These are phyloP conservation scores for Chelidonichthys spinosus DNA, from an alignment of 2,797 vertebrate species.

Conservation along the genomic window DNA sequence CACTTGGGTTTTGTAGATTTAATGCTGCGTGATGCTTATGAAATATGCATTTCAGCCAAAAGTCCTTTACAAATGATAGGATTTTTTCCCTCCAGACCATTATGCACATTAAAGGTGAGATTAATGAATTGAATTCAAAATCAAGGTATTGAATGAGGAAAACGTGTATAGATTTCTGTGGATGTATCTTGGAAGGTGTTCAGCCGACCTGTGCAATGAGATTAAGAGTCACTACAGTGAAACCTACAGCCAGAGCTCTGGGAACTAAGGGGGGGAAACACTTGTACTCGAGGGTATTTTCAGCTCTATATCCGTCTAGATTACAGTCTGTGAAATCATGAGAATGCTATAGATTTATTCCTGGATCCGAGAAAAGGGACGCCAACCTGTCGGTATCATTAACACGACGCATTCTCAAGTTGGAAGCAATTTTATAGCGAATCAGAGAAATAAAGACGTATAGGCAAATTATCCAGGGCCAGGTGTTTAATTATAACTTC, in stretches of 20 bases:
- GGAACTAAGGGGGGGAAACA: slow-evolving; percentile 2
- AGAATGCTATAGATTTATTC: slow-evolving; percentile 14
- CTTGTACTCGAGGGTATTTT: background rate
- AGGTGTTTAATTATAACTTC: slow-evolving; percentile 59
- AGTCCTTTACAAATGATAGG: background rate
- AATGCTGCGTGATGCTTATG: slow-evolving; percentile 10
- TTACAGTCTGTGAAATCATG: background rate
- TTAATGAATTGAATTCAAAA: background rate
- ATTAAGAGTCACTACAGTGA: slow-evolving; percentile 45
- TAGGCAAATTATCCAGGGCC: slow-evolving; percentile 24
- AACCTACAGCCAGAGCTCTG: slow-evolving; percentile 11
- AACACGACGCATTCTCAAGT: background rate
- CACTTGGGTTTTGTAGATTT: slow-evolving; percentile 28
- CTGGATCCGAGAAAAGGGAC: background rate
- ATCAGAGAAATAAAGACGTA: slow-evolving; percentile 6
- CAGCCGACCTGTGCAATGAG: slow-evolving; percentile 39
- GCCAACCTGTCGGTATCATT: background rate
- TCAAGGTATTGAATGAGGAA: too few relatives aligned
- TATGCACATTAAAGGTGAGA: background rate
- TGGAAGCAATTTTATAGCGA: background rate
- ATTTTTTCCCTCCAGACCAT: background rate
- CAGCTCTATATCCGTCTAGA: background rate
- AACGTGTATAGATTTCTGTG: background rate
- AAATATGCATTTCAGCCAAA: background rate
- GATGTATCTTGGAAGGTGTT: slow-evolving; percentile 19